Evolutionary conservation across 2,888 invertebrate genomes (phyloP), one percentile per base, ranked within the genome.

Genomic region (Colostygia pectinataria): DNA sequence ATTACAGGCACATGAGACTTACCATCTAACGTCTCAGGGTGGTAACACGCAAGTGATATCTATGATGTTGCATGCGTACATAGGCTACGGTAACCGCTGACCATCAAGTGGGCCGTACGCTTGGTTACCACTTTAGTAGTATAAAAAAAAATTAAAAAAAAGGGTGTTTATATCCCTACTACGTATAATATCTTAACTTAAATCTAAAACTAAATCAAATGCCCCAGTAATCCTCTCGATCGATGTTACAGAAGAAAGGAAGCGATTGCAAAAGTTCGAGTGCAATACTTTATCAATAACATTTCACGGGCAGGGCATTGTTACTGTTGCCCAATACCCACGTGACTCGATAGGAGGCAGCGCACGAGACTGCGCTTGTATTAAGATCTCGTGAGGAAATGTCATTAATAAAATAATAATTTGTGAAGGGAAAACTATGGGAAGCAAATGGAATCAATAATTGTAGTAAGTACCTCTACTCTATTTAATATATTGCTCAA

Each of bases 261-360:
- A 50, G 33, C 43, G 23, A 29, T 25, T 36, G 31, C 50, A 44
- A 45, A 31, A 34, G 14, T 12, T 9, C 13, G 34, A 37, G 14
- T 29, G 29, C 46, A 40, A 24, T 27, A 27, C 10, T 24, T 32
- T 45, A 52, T 46, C 46, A 38, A 52, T 52, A 52, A 52, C 51
- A 46, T 46, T 46, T 38, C 27, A n/a, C n/a, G 25, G 28, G 33
- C 8, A 8, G 9, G 24, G 28, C 37, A 49, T 37, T 37, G 51
- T 40, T 37, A 7, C 5, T 24, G 45, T 45, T 51, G 32, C 41
- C 14, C 40, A 51, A 46, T 18, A 25, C 6, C n/a, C 33, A 34
- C 36, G 50, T 37, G 39, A 38, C 18, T 10, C 33, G 33, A 27
- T 39, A 6, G 28, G 15, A 14, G 25, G 4, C 10, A 5, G 34